Conservation (phyloP, 2,888 invertebrate species). For the Synergus gifuensis region DNA sequence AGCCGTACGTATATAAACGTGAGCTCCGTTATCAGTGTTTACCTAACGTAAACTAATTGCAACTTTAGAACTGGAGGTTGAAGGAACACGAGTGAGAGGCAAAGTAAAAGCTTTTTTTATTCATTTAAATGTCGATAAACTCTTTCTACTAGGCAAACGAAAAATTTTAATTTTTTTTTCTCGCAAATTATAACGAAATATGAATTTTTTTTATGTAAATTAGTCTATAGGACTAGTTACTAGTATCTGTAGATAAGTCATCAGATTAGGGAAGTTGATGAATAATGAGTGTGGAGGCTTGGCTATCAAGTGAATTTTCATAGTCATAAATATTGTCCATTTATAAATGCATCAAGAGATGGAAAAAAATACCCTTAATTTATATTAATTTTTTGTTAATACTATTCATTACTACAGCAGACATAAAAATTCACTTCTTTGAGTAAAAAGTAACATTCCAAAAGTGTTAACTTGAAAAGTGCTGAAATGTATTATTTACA, state of each 20-base stretch:
- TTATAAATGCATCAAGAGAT: too few species aligned
- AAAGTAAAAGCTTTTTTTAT: conserved; percentile 19
- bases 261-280: background rate
- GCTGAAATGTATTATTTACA: too few species aligned
- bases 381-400: too few species aligned
- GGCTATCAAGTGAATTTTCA: background rate
- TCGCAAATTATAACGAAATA: background rate
- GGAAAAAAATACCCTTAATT: too few species aligned
- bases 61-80: background rate
- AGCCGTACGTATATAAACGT: background rate
- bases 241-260: too few species aligned
- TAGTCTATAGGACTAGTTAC: too few species aligned
- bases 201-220: background rate
- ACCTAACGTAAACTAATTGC: conserved; percentile 31
- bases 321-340: background rate
- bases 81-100: conserved; percentile 23
- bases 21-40: conserved; percentile 22
- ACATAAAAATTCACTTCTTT: too few species aligned
- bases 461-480: too few species aligned
- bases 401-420: too few species aligned
- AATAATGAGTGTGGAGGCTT: background rate
- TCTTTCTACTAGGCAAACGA: background rate
- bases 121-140: conserved; percentile 5
- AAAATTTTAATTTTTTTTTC: background rate
- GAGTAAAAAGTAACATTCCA: too few species aligned